A percentile compares a stretch with the other conserved stretches of the same genome.
phyloP scores from a whole-genome alignment of 2,113 vertebrate species.

The Eublepharis macularius region DNA sequence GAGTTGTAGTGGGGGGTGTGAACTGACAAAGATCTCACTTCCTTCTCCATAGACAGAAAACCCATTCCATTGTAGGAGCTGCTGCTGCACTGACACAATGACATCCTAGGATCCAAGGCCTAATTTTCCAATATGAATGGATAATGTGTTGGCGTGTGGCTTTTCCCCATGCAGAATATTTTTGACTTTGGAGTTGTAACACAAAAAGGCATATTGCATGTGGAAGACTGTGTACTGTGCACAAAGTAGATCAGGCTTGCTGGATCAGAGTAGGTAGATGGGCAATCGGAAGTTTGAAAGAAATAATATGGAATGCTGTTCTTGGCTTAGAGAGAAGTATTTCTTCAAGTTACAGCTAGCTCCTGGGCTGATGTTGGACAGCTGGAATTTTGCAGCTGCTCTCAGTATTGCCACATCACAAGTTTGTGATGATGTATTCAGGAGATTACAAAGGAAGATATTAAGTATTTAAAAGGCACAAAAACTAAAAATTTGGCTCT shows the following conservation, averaged over 20 bases:
- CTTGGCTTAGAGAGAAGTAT: background rate
- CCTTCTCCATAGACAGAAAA: too few relatives aligned
- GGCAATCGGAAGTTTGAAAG: background rate
- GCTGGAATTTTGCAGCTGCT: conserved; percentile 14
- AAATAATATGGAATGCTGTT: conserved; percentile 8
- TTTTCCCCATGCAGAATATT: background rate
- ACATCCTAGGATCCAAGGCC: too few relatives aligned
- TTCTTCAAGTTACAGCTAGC: conserved; percentile 17
- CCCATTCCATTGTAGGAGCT: too few relatives aligned
- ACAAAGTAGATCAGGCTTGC: background rate
- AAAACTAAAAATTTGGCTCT: conserved; percentile 1
- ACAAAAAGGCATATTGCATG: background rate
- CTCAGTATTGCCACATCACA: background rate
- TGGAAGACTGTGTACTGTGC: background rate
- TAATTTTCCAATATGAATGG: too few relatives aligned
- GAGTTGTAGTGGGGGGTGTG: too few relatives aligned
- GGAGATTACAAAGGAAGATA: conserved; percentile 14
- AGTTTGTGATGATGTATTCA: background rate
- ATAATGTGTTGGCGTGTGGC: too few relatives aligned
- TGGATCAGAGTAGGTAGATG: background rate
- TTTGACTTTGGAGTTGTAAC: background rate
- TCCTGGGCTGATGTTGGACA: background rate
- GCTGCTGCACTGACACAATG: too few relatives aligned
- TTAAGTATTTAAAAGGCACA: background rate
- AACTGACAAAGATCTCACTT: too few relatives aligned